A percentile compares a stretch with the other conserved stretches of the same genome.
Evolutionary conservation across 37 sponge, comb jelly and placozoan species (phyloP).

Genomic region (Oopsacas minuta): DNA sequence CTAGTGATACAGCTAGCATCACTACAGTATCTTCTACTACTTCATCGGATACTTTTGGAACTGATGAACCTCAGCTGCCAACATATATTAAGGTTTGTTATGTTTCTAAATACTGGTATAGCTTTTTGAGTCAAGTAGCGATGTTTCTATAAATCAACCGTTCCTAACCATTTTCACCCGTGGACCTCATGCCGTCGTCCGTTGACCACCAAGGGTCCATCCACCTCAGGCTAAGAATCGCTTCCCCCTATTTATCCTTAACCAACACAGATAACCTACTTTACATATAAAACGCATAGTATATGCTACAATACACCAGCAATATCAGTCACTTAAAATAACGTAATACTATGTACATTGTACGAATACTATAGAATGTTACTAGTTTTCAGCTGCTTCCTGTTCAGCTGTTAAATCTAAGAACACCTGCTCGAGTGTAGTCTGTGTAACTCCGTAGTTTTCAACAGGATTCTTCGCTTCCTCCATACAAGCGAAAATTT

Average conservation of each 20-base stretch:
- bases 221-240: no score
- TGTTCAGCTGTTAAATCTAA: constrained; percentile 12
- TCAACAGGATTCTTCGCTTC: constrained; percentile 43
- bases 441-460: constrained; percentile 88
- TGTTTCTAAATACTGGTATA: no score
- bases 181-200: no score
- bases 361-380: not conserved
- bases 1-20: not conserved
- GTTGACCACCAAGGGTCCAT: no score
- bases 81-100: not conserved
- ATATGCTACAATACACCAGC: not conserved
- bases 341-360: not conserved
- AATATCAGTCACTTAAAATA: not conserved
- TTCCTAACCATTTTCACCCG: no score
- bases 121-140: no score
- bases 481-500: constrained; percentile 63
- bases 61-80: not conserved
- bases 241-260: no score
- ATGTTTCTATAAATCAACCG: no score
- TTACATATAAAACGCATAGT: not conserved
- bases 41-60: not conserved
- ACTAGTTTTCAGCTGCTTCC: not conserved
- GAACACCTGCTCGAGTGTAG: constrained; percentile 67
- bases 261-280: not conserved
- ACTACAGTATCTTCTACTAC: not conserved